Conservation (phyloP, 2,888 invertebrate genomes). For the Nycteola revayana region DNA sequence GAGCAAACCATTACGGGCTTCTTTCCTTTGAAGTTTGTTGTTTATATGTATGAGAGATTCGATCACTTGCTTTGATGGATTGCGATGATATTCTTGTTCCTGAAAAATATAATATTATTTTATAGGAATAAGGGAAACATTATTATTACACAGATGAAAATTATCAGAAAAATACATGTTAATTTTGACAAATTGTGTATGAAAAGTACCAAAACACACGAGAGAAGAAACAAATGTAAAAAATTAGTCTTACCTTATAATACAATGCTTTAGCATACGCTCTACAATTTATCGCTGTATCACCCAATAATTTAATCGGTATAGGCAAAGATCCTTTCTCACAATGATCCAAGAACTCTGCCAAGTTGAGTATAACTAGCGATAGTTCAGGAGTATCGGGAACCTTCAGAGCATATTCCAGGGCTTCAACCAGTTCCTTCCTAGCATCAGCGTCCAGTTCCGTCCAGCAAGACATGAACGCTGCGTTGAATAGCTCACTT, state of each 20-base stretch:
- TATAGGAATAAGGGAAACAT: too few relatives aligned
- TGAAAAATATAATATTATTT: constrained; percentile 36
- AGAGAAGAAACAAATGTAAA: too few relatives aligned
- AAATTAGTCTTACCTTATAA: constrained; percentile 69
- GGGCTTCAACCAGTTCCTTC: constrained; percentile 90
- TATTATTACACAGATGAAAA: too few relatives aligned
- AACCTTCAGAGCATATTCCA: constrained; percentile 93
- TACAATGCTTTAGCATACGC: constrained; percentile 85
- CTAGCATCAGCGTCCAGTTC: constrained; percentile 92
- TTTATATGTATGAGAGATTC: constrained; percentile 98
- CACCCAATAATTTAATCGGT: constrained; percentile 92
- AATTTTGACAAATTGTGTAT: too few relatives aligned
- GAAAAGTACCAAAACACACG: too few relatives aligned
- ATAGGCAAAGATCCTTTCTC: constrained; percentile 97
- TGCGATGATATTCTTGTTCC: constrained; percentile 94
- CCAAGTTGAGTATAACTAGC: constrained; percentile 96
- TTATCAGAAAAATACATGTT: too few relatives aligned
- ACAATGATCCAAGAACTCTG: constrained; percentile 99
- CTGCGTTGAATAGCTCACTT: constrained; percentile 97
- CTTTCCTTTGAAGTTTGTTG: constrained; percentile 98
- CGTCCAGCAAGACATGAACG: constrained; percentile 99
- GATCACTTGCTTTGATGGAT: constrained; percentile 88
- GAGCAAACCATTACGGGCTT: constrained; percentile 96
- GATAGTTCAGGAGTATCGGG: constrained; percentile 97
- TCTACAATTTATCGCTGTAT: constrained; percentile 96